Evolutionary conservation across 2,113 vertebrate species (phyloP).

Genomic region (Protomyctophum bolini): DNA sequence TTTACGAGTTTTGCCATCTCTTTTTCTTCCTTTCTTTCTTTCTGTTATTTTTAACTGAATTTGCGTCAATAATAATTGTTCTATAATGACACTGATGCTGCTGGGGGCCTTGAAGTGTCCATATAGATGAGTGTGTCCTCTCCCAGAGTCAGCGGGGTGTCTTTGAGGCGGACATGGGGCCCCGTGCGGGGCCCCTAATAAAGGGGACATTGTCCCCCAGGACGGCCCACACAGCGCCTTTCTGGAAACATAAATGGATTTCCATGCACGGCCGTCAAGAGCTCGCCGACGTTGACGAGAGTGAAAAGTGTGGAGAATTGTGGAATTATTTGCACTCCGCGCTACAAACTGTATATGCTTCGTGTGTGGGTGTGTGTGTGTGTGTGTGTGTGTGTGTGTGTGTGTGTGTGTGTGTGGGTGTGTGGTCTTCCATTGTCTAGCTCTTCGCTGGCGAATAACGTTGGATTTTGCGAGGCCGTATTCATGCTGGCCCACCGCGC

Average conservation of each 20-base stretch:
- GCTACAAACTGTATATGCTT: not conserved
- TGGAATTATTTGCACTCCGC: slow-evolving; percentile 17
- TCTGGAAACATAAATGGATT: slow-evolving; percentile 79
- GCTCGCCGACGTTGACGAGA: slow-evolving; percentile 67
- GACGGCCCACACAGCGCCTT: slow-evolving; percentile 60
- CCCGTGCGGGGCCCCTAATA: slow-evolving; percentile 65
- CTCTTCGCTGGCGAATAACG: no score
- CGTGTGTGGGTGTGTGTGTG: slow-evolving; percentile 1
- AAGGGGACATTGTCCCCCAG: slow-evolving; percentile 75
- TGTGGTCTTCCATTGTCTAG: slow-evolving; percentile 58
- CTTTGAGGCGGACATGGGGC: slow-evolving; percentile 61
- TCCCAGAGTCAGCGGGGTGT: slow-evolving; percentile 63
- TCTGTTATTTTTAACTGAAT: slow-evolving; percentile 32
- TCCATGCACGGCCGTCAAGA: slow-evolving; percentile 74
- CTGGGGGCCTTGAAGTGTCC: slow-evolving; percentile 69
- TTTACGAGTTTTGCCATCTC: not conserved
- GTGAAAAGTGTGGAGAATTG: slow-evolving; percentile 78
- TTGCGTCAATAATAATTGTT: slow-evolving; percentile 55
- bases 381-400: slow-evolving; percentile 51
- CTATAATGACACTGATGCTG: slow-evolving; percentile 61
- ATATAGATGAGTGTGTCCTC: slow-evolving; percentile 68
- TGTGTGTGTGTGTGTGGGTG: slow-evolving; percentile 5
- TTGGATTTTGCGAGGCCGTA: no score
- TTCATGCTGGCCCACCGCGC: no score
- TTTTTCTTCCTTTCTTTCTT: not conserved